These are phyloP conservation scores for Pogonognathellus flavescens DNA, from an alignment of 1,140 invertebrate species.

Conservation along the genomic window DNA sequence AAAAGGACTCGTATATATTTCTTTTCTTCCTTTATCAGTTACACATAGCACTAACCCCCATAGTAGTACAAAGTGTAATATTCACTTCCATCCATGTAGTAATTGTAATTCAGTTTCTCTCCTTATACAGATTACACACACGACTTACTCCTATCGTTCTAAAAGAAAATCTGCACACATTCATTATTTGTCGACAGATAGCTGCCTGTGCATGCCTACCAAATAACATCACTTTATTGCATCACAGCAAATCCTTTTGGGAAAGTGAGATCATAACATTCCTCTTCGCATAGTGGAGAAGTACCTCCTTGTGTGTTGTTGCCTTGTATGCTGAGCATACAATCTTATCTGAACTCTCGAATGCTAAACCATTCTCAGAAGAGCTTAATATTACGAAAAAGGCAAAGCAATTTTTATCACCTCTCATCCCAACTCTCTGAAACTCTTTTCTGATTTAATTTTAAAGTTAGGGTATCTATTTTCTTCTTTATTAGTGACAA, in stretches of 20 bases:
- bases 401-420: conserved; percentile 43
- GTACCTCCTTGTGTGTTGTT: neutral
- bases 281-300: neutral
- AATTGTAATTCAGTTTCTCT: conserved; percentile 7
- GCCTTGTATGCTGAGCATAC: neutral
- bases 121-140: neutral
- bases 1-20: neutral
- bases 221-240: conserved; percentile 5
- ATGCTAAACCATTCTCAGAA: conserved; percentile 1
- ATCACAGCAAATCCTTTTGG: neutral
- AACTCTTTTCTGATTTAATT: conserved; percentile 47
- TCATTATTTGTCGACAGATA: neutral
- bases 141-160: neutral
- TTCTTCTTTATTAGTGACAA: conserved; percentile 1
- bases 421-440: conserved; percentile 38
- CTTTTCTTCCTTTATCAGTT: conserved; percentile 25
- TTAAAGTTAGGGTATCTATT: conserved; percentile 29
- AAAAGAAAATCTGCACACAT: neutral
- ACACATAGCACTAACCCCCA: neutral
- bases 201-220: neutral
- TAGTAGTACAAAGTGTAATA: neutral
- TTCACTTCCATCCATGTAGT: neutral
- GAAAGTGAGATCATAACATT: conserved; percentile 31
- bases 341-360: neutral
- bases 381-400: conserved; percentile 21